Evolutionary conservation across 2,797 vertebrate genomes (phyloP).

Genomic region (Pantherophis vulpinus): DNA sequence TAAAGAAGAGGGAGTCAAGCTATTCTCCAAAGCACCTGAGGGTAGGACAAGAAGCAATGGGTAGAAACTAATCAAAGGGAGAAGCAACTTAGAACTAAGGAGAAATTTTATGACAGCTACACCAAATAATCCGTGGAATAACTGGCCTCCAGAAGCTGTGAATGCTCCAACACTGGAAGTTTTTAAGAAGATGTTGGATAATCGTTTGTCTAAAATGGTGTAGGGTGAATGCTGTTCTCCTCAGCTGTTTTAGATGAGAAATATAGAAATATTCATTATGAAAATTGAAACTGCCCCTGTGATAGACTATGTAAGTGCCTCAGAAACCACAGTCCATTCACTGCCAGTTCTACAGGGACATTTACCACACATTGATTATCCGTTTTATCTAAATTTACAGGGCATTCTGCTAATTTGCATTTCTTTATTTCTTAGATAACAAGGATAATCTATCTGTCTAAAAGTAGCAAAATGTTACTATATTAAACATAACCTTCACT

Average conservation of each 20-base stretch:
- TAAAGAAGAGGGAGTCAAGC: too few species aligned
- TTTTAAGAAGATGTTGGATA: too few species aligned
- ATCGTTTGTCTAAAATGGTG: too few species aligned
- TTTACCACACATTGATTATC: background rate
- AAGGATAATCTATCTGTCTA: background rate
- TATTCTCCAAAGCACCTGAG: too few species aligned
- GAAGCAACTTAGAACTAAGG: too few species aligned
- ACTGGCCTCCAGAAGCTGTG: too few species aligned
- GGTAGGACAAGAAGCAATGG: too few species aligned
- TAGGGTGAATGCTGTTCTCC: background rate
- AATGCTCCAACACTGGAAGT: too few species aligned
- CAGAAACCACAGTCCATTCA: background rate
- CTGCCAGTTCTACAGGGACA: background rate
- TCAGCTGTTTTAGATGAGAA: background rate
- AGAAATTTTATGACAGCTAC: too few species aligned
- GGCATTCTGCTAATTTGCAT: background rate
- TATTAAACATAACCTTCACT: too few species aligned
- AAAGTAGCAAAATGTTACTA: background rate
- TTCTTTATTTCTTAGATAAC: background rate
- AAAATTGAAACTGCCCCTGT: background rate
- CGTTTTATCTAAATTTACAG: background rate
- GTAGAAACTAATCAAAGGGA: too few species aligned
- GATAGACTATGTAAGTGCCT: background rate
- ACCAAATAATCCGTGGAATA: too few species aligned
- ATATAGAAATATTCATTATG: background rate